A percentile compares a stretch with the other conserved stretches of the same genome.
These are phyloP conservation scores for Beroe forskalii DNA, from an alignment of 37 sponge, comb jelly and placozoan species.

Conservation along the genomic window DNA sequence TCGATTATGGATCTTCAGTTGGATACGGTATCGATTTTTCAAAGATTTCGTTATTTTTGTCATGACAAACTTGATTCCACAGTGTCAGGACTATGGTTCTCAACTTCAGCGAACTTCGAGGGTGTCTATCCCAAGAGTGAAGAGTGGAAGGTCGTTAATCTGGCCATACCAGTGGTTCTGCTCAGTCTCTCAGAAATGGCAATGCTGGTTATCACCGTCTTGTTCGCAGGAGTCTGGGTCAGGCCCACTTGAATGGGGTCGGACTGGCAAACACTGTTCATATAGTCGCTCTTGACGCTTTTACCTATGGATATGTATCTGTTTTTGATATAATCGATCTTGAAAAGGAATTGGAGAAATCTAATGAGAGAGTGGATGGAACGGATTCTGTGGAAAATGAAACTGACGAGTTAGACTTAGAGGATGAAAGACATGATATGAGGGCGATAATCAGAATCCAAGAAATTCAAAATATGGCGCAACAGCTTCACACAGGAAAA, in stretches of 20 bases:
- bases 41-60: too few species aligned
- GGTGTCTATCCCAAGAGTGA: background rate
- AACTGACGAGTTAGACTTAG: too few species aligned
- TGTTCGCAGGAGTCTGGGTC: background rate
- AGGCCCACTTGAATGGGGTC: conserved; percentile 9
- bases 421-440: too few species aligned
- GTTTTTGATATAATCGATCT: background rate
- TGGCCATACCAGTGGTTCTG: background rate
- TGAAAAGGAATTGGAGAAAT: conserved; percentile 8
- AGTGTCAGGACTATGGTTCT: too few species aligned
- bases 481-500: too few species aligned
- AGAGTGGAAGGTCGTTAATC: background rate
- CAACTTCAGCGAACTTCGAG: too few species aligned
- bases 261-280: conserved; percentile 7
- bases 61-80: too few species aligned
- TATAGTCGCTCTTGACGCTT: background rate
- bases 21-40: too few species aligned
- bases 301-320: background rate
- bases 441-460: too few species aligned
- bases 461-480: too few species aligned
- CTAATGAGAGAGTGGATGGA: background rate
- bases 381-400: too few species aligned
- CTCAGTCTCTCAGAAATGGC: background rate
- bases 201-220: background rate
- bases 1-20: too few species aligned